A percentile compares a stretch with the other conserved stretches of the same genome.
phyloP scores from a whole-genome alignment of 2,113 vertebrate genomes.

The Willisornis vidua region DNA sequence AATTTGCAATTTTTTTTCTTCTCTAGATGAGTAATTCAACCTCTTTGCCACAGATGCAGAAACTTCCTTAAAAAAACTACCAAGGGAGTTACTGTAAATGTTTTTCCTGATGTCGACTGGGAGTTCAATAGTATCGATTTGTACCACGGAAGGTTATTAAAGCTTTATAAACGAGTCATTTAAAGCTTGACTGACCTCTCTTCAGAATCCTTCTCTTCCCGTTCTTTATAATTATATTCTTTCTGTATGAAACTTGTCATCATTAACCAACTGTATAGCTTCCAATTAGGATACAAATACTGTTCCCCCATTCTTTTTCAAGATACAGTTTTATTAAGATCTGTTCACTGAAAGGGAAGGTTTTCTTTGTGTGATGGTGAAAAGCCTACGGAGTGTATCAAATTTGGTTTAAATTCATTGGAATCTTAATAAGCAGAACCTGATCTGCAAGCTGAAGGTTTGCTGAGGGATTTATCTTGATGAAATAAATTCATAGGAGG shows the following conservation, averaged over 20 bases:
- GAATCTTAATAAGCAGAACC: slow-evolving; percentile 37
- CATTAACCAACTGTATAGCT: slow-evolving; percentile 34
- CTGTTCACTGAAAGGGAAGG: background rate
- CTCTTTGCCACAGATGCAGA: background rate
- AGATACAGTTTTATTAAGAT: background rate
- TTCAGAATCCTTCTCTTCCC: slow-evolving; percentile 15
- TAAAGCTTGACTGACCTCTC: slow-evolving; percentile 51
- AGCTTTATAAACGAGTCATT: slow-evolving; percentile 48
- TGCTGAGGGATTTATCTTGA: slow-evolving; percentile 26
- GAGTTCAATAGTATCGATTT: slow-evolving; percentile 38
- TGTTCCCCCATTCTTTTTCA: slow-evolving; percentile 9
- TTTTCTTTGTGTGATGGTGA: slow-evolving; percentile 26
- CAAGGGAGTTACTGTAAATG: background rate
- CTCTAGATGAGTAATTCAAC: background rate
- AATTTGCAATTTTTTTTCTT: background rate
- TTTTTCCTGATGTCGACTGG: slow-evolving; percentile 1
- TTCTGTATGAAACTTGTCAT: slow-evolving; percentile 47
- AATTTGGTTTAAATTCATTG: slow-evolving; percentile 24
- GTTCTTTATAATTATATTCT: slow-evolving; percentile 33
- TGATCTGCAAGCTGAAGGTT: slow-evolving; percentile 23
- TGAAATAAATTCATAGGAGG: slow-evolving; percentile 10
- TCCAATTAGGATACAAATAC: slow-evolving; percentile 38
- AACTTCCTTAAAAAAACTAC: background rate
- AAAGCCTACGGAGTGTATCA: background rate
- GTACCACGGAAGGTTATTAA: slow-evolving; percentile 49